Base-by-base conservation (phyloP, 2,113 vertebrate species). In the Ibidorhyncha struthersii region DNA sequence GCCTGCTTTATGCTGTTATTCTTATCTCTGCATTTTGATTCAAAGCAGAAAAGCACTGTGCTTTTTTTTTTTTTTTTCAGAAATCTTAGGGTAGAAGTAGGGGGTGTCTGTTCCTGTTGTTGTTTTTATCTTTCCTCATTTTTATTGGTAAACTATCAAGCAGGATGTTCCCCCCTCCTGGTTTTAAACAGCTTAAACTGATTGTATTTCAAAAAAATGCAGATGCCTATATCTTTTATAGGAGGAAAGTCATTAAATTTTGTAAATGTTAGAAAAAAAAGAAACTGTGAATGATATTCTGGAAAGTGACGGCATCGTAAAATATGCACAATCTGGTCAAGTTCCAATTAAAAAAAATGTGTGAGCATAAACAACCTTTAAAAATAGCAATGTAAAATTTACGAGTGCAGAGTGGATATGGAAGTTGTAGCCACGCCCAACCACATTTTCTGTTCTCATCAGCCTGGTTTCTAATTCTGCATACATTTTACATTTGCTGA, bases 281-380 rank as follows among this genome's bases (percentile, higher is more conserved):
- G 79, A 86, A 94, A 81, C 82, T 78, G 58, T 86, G 92, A 94
- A 81, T 83, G 82, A 93, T 95, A 95, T 92, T 96, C 82, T 92
- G 85, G 67, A 94, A 90, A 96, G 93, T 95, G 92, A 93, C 3
- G 3, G 47, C 82, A 86, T 95, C 20, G 0, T 95, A 96, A 97
- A 97, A 93, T 90, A 94, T 93, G 86, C 85, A 83, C 93, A 97
- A 95, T 97, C 93, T 97, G 95, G 94, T 96, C 90, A 97, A 90
- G 76, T 96, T 96, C 85, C 95, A 97, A 95, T 96, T 96, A 86
- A 94, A 96, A 96, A 96, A 94, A 90, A 95, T 32, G 90, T 94
- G 97, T 78, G 85, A 95, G 94, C 76, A 93, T 95, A 96, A 97
- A 94, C 94, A 97, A 96, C 63, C 76, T 92, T 94, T 95, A 86